These are phyloP conservation scores for Mastigias papua DNA, from an alignment of 30 jellyfish, hydroid and myxozoan genomes.

Conservation along the genomic window DNA sequence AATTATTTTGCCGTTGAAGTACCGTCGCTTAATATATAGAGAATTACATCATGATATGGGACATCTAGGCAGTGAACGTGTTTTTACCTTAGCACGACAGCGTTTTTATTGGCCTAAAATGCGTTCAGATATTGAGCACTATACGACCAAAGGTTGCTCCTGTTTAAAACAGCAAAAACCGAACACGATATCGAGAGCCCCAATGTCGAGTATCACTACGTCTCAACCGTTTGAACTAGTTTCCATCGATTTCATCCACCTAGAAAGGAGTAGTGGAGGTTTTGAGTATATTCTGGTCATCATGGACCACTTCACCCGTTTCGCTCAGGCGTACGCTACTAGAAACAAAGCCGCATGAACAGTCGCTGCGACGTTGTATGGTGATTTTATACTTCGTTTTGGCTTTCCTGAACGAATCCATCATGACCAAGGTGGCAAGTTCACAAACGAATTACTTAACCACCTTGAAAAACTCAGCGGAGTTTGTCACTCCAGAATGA, in stretches of 20 bases:
- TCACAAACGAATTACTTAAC: constrained; percentile 43
- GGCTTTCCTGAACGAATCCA: constrained; percentile 60
- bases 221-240: constrained; percentile 34
- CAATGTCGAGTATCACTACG: constrained; percentile 24
- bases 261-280: constrained; percentile 27
- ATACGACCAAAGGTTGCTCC: neutral
- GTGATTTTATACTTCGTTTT: constrained; percentile 63
- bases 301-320: constrained; percentile 69
- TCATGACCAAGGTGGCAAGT: constrained; percentile 75
- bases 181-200: neutral
- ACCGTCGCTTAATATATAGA: neutral
- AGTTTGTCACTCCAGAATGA: constrained; percentile 21
- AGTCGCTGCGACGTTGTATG: constrained; percentile 48
- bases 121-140: constrained; percentile 37
- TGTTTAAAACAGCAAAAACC: constrained; percentile 27
- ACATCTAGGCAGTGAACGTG: constrained; percentile 35
- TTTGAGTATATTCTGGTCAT: constrained; percentile 17
- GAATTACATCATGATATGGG: constrained; percentile 35
- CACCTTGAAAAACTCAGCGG: constrained; percentile 40
- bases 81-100: constrained; percentile 8
- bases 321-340: constrained; percentile 66
- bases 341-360: constrained; percentile 53
- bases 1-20: constrained; percentile 21
- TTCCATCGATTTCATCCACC: constrained; percentile 39
- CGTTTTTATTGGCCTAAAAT: constrained; percentile 57